phyloP scores from a whole-genome alignment of 1,140 invertebrate species.

The Scaptomyza graminum region DNA sequence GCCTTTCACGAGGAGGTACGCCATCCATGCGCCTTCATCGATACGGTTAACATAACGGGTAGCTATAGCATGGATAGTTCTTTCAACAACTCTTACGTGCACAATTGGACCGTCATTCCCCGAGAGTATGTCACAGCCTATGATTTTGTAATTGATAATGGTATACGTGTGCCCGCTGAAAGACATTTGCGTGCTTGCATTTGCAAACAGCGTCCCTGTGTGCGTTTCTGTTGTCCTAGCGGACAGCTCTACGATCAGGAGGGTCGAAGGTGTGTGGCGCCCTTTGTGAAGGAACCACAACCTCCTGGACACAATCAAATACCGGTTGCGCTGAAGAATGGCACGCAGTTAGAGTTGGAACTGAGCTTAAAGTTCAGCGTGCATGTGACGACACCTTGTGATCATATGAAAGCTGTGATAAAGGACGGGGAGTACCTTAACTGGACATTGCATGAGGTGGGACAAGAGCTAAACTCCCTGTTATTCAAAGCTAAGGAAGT shows the following conservation, averaged over 20 bases:
- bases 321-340: conserved; percentile 43
- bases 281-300: neutral
- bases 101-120: conserved; percentile 69
- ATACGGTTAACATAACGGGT: conserved; percentile 71
- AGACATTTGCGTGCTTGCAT: conserved; percentile 70
- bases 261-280: conserved; percentile 25
- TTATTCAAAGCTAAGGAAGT: too few relatives aligned
- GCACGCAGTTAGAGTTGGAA: conserved; percentile 29
- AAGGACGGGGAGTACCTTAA: conserved; percentile 51
- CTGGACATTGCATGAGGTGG: conserved; percentile 68
- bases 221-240: conserved; percentile 69
- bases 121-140: conserved; percentile 64
- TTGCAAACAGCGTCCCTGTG: conserved; percentile 65
- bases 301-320: conserved; percentile 47
- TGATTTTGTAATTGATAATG: conserved; percentile 74
- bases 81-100: conserved; percentile 49
- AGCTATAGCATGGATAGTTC: conserved; percentile 44
- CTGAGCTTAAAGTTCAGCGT: conserved; percentile 43
- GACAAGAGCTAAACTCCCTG: too few relatives aligned
- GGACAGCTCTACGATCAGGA: conserved; percentile 59
- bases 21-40: conserved; percentile 79
- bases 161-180: conserved; percentile 52
- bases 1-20: conserved; percentile 59
- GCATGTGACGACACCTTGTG: conserved; percentile 64
- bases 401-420: conserved; percentile 60